A percentile compares a stretch with the other conserved stretches of the same genome.
Conservation (phyloP, 2,113 vertebrate species). For the Calonectris borealis region DNA sequence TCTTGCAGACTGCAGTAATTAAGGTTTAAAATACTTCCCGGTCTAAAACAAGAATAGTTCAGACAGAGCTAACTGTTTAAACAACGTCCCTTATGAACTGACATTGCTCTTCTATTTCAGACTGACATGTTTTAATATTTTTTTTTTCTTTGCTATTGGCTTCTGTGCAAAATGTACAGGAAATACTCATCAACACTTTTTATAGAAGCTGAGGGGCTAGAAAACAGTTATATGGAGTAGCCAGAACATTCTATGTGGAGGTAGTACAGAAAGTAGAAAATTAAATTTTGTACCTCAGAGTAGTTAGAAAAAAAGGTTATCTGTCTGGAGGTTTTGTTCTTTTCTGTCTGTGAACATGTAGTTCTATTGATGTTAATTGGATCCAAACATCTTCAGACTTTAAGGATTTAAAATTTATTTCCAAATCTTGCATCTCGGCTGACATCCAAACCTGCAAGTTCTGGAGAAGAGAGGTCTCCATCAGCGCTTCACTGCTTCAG, state of each 20-base stretch:
- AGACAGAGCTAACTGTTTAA: slow-evolving; percentile 69
- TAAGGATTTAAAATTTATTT: neutral
- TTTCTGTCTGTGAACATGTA: neutral
- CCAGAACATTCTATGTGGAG: neutral
- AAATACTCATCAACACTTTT: neutral
- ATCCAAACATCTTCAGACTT: neutral
- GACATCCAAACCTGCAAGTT: neutral
- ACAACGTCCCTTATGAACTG: slow-evolving; percentile 44
- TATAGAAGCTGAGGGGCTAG: neutral
- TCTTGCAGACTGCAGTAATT: slow-evolving; percentile 72
- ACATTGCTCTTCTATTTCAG: slow-evolving; percentile 40
- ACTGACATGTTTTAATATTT: neutral
- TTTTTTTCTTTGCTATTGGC: slow-evolving; percentile 2
- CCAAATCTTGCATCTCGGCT: accelerated
- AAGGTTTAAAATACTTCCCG: slow-evolving; percentile 68
- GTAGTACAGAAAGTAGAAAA: neutral
- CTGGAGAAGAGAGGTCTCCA: neutral
- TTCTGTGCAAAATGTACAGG: slow-evolving; percentile 8
- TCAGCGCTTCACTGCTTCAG: neutral
- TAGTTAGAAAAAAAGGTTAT: neutral
- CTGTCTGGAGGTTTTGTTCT: neutral
- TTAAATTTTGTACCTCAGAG: neutral
- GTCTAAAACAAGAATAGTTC: slow-evolving; percentile 61
- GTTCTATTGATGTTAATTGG: neutral
- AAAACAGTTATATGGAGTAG: neutral